These are phyloP conservation scores for Phragmatobia fuliginosa DNA, from an alignment of 2,888 invertebrate genomes.

Conservation along the genomic window DNA sequence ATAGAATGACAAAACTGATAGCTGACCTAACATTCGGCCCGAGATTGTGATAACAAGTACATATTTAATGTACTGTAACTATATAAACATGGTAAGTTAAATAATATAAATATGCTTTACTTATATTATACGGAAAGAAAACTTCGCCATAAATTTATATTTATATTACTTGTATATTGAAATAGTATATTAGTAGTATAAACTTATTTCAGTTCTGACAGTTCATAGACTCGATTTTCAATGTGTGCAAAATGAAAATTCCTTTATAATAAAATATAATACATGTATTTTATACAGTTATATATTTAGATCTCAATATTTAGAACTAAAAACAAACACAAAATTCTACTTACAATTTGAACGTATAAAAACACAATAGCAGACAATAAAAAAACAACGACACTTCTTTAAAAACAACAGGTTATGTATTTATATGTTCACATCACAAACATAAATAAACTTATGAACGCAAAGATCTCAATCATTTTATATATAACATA, in stretches of 20 bases:
- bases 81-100: background rate
- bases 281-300: background rate
- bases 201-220: background rate
- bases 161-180: background rate
- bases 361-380: background rate
- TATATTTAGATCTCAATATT: background rate
- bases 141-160: background rate
- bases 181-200: background rate
- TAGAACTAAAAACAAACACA: background rate
- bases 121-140: background rate
- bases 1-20: background rate
- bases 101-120: background rate
- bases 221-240: background rate
- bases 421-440: slow-evolving; percentile 19
- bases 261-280: no score
- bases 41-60: background rate
- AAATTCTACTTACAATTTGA: background rate
- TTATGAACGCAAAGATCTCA: slow-evolving; percentile 26
- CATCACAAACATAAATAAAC: slow-evolving; percentile 26
- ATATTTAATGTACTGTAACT: background rate
- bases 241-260: background rate
- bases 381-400: background rate
- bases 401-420: background rate
- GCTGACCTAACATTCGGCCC: background rate
- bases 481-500: slow-evolving; percentile 36